Base-by-base conservation (phyloP, 1,140 invertebrate genomes). In the Heliconius hermathena region DNA sequence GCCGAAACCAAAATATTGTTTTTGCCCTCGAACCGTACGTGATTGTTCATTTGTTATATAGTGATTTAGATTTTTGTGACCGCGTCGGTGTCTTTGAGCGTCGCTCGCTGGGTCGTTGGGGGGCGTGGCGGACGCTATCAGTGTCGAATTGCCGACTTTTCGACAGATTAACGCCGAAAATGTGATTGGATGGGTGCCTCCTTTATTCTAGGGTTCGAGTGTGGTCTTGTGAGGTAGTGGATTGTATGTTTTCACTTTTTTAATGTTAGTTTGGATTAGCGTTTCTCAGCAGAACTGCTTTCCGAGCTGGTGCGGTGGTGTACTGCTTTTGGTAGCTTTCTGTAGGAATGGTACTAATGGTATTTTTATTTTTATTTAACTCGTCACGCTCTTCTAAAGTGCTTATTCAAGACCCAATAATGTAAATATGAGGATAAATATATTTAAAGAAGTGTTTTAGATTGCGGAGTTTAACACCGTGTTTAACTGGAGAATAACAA, bases 1-100 rank as follows among this genome's bases (percentile, higher is more conserved):
- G 60, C 60, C 60, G 60, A 57, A 57, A 66, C 60, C 60, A 66
- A 66, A 66, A 66, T 66, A 66, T 66, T 66, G 60, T 66, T 66
- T 66, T 66, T 66, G 60, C 60, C n/a, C 22, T n/a, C 22, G 26
- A 66, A 29, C 22, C 11, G 60, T 66, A 66, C 26, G 26, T 22
- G 60, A 66, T 66, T 66, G 60, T 13, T 60, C 60, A 66, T 26
- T 66, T 22, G 22, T 29, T 60, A 22, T 60, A 20, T 60, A 22
- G 54, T 60, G 20, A 60, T 60, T 60, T 60, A 60, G 54, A 60
- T 60, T 22, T 60, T 60, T 60, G n/a, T 60, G 9, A 29, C 3
- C 22, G n/a, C n/a, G 60, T 16, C 60, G 60, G 60, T 66, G 60
- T 29, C 60, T 66, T 66, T 66, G 60, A 26, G 26, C 2, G 2